Base-by-base conservation (phyloP, 2,888 invertebrate species). In the Caenorhabditis panamensis region DNA sequence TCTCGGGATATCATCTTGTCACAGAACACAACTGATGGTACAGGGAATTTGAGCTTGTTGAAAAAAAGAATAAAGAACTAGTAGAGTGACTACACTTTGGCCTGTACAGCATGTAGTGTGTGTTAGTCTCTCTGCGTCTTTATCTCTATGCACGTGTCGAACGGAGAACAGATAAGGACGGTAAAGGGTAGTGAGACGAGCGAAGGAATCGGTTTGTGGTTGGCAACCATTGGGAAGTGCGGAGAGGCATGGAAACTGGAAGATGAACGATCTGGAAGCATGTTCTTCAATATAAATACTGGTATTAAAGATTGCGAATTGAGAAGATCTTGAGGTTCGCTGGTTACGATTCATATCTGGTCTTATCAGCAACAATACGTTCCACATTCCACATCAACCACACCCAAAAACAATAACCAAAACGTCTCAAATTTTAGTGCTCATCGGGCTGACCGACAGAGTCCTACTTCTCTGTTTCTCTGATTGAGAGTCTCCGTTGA, bases 11-110 rank as follows among this genome's bases (percentile, higher is more conserved):
- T 54, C 61, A 76, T 61, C n/a, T n/a, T n/a, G n/a, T n/a, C n/a
- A n/a, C n/a, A n/a, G n/a, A n/a, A n/a, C n/a, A n/a, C n/a, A n/a
- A n/a, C n/a, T n/a, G n/a, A n/a, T n/a, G n/a, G n/a, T 47, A 16
- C 5, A 22, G 56, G n/a, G 49, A 13, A 22, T 44, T 24, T 13
- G 24, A 44, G 9, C 9, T 9, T 31, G 9, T 6, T 31, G 4
- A 6, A 9, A 31, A 31, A 4, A 31, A 31, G 31, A 31, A 31
- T 31, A 31, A 6, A 9, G 31, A 31, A 31, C 9, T 31, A n/a
- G 31, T 31, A 31, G 31, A 31, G n/a, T n/a, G n/a, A n/a, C 73
- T 73, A 73, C 73, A 73, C 51, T 73, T 66, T 73, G 73, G 73
- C 73, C 73, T 58, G 64, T 73, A 66, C n/a, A 36, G 6, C 11